Evolutionary conservation across 2,113 vertebrate genomes (phyloP).

Genomic region (Accipiter cooperii): DNA sequence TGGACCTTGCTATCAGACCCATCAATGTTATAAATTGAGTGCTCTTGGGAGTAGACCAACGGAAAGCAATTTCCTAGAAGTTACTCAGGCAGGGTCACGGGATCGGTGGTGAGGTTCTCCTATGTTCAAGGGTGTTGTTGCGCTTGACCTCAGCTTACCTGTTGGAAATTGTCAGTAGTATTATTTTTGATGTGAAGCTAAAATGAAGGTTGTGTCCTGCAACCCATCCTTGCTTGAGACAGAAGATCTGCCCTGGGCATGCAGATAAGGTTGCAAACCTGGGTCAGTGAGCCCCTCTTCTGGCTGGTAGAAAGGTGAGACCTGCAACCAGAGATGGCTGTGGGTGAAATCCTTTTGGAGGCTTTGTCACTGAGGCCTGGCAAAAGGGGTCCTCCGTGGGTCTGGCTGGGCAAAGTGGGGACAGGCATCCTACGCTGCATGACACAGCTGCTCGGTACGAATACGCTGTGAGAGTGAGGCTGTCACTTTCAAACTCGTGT

Average conservation of each 20-base stretch:
- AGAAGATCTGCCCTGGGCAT: neutral
- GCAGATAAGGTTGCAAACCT: neutral
- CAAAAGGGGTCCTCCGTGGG: too few relatives aligned
- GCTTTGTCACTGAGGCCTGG: neutral
- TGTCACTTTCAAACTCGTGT: neutral
- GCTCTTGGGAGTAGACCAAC: neutral
- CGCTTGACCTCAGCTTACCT: neutral
- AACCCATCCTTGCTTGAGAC: neutral
- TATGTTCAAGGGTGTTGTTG: neutral
- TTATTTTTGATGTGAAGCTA: neutral
- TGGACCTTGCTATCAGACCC: neutral
- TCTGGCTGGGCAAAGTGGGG: neutral
- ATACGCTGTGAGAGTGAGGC: fast-evolving
- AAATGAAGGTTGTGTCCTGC: neutral
- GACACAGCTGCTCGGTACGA: fast-evolving
- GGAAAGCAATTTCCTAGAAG: neutral
- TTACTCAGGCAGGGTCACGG: neutral
- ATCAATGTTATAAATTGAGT: neutral
- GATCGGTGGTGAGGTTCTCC: neutral
- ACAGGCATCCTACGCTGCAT: neutral
- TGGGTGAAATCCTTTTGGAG: neutral
- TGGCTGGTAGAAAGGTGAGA: neutral
- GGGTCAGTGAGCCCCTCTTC: neutral
- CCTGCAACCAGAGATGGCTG: neutral
- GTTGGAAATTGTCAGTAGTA: neutral